These are phyloP conservation scores for Lithophane semibrunnea DNA, from an alignment of 2,888 invertebrate genomes.

Conservation along the genomic window DNA sequence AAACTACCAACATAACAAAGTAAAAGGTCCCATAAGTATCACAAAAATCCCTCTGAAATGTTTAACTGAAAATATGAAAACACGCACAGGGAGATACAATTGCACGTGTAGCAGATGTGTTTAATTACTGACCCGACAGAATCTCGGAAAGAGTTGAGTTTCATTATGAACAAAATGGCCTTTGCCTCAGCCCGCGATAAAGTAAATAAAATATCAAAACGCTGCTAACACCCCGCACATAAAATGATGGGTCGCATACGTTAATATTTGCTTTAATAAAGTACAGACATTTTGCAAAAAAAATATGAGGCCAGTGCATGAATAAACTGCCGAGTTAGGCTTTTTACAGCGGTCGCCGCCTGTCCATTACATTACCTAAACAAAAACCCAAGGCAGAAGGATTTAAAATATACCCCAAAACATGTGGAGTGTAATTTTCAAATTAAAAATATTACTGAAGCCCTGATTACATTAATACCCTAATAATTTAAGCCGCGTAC, in stretches of 20 bases:
- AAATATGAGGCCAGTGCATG: conserved; percentile 78
- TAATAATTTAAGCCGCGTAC: conserved; percentile 73
- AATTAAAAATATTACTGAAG: conserved; percentile 76
- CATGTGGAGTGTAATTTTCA: conserved; percentile 81
- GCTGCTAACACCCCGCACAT: conserved; percentile 80
- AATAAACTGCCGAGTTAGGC: conserved; percentile 85
- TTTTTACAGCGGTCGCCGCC: conserved; percentile 75
- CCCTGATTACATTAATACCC: conserved; percentile 53
- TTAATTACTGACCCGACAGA: conserved; percentile 88
- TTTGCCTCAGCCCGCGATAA: conserved; percentile 78
- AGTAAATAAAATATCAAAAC: conserved; percentile 89
- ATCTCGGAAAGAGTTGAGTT: conserved; percentile 85
- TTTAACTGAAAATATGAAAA: conserved; percentile 80
- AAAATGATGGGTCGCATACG: conserved; percentile 81
- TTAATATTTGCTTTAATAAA: conserved; percentile 87
- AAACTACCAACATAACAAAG: conserved; percentile 74
- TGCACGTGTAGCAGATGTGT: conserved; percentile 87
- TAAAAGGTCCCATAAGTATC: conserved; percentile 73
- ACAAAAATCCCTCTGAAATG: conserved; percentile 76
- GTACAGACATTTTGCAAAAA: conserved; percentile 82
- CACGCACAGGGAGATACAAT: conserved; percentile 77
- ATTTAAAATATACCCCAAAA: conserved; percentile 80
- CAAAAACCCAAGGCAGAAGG: conserved; percentile 77
- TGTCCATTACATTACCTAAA: conserved; percentile 79
- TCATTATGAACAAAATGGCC: conserved; percentile 83